Evolutionary conservation across 92 coral and sea anemone genomes (phyloP), one percentile per base, ranked within the genome.

Genomic region (Paramuricea clavata): DNA sequence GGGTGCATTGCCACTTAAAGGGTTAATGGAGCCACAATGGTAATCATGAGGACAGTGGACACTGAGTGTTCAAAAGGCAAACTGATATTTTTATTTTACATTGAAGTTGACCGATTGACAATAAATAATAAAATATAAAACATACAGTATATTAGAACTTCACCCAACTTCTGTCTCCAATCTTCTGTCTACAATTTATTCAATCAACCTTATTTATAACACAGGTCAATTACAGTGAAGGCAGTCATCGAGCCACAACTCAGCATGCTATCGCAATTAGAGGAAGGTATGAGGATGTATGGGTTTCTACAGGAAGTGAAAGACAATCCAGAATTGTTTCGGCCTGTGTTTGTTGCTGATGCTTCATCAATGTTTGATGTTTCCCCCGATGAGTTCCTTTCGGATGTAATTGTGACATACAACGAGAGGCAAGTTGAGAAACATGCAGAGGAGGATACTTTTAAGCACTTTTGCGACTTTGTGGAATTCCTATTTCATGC

Each of bases 381-480:
- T 8, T n/a, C 67, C 10, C 60, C 82, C 27, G 69, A 54, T 2
- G 82, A 77, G 13, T 77, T 77, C 21, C 60, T 77, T 26, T 8
- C 57, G 1, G 30, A 77, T 49, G 34, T 77, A 22, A 0, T 50
- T 27, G 69, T 77, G 9, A 77, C 9, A 77, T 77, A 56, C 44
- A 77, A 69, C 11, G 65, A 77, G 11, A 77, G 15, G 60, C 82
- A 77, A 52, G n/a, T 21, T 2, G 69, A 77, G 47, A 77, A 52
- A 77, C 57, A 50, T 6, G 47, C 23, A 9, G 82, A 77, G 82
- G 82, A 77, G 60, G 60, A 77, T 19, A 77, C 82, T 6, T 77
- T 27, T 50, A 77, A 77, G 68, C 69, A 77, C n/a, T 77, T 77
- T 31, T 77, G 82, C 52, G 82, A 77, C 47, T 28, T 77, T 31